Conservation (phyloP, 1,140 invertebrate genomes). For the Drosophila dunni region DNA sequence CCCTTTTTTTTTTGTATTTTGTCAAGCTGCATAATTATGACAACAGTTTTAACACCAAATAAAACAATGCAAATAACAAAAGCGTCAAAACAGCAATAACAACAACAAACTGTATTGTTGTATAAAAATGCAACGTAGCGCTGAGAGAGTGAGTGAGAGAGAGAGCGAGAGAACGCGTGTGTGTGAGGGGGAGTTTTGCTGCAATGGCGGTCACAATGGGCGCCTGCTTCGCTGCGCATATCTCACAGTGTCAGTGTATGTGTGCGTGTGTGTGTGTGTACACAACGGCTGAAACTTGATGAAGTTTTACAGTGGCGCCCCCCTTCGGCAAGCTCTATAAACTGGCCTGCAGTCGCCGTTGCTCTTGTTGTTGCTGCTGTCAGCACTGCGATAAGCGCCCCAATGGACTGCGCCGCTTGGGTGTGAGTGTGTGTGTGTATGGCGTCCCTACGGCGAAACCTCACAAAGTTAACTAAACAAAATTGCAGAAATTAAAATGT, state of each 20-base stretch:
- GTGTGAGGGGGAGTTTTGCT: conserved; percentile 39
- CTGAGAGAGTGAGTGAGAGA: not conserved
- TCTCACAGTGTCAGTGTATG: not conserved
- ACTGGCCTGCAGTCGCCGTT: conserved; percentile 8
- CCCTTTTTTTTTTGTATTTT: conserved; percentile 2
- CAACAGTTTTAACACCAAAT: conserved; percentile 67
- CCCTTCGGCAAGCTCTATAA: conserved; percentile 21
- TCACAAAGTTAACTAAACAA: conserved; percentile 75
- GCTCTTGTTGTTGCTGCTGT: conserved; percentile 28
- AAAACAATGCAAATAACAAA: conserved; percentile 68
- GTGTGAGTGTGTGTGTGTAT: conserved; percentile 46
- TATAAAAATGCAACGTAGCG: conserved; percentile 46
- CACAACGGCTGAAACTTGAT: conserved; percentile 57
- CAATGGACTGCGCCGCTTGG: conserved; percentile 30
- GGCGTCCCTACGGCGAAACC: conserved; percentile 51
- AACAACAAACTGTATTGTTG: conserved; percentile 25
- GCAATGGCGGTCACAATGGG: conserved; percentile 54
- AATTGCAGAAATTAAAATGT: conserved; percentile 82
- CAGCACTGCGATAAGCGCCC: conserved; percentile 65
- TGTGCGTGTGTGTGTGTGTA: conserved; percentile 48
- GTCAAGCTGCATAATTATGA: conserved; percentile 53
- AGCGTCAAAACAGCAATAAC: conserved; percentile 30
- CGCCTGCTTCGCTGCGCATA: conserved; percentile 25
- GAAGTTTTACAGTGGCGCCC: conserved; percentile 63
- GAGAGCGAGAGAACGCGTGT: not conserved